These are phyloP conservation scores for Drosophila tsacasi DNA, from an alignment of 1,140 invertebrate species.

Conservation along the genomic window DNA sequence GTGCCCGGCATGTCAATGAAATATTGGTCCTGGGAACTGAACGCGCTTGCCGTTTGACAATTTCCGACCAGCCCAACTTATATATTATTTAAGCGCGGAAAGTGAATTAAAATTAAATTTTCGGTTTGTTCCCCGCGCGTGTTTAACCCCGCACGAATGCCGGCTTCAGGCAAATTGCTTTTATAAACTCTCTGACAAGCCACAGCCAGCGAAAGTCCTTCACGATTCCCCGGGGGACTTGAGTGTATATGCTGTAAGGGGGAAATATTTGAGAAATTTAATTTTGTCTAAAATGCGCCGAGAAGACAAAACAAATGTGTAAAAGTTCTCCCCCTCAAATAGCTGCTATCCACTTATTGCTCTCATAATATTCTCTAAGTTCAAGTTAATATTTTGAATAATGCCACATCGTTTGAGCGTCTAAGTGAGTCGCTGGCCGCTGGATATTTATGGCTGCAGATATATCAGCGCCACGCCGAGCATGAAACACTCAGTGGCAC, in stretches of 20 bases:
- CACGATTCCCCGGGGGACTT: conserved; percentile 27
- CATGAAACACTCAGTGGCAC: not conserved
- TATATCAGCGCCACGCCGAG: conserved; percentile 46
- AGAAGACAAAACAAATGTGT: conserved; percentile 38
- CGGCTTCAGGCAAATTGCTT: conserved; percentile 72
- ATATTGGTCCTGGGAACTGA: conserved; percentile 21
- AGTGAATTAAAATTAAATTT: conserved; percentile 77
- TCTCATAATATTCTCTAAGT: conserved; percentile 45
- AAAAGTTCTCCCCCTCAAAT: not conserved
- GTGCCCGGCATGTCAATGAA: conserved; percentile 64
- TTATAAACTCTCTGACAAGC: conserved; percentile 70
- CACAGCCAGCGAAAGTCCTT: conserved; percentile 37
- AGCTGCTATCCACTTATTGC: conserved; percentile 29
- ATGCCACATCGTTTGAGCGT: conserved; percentile 70
- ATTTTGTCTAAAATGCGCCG: conserved; percentile 53
- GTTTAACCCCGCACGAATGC: conserved; percentile 20
- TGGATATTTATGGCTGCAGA: conserved; percentile 61
- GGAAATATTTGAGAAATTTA: conserved; percentile 50
- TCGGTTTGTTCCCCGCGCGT: conserved; percentile 15
- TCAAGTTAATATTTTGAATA: conserved; percentile 79
- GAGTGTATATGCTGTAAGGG: conserved; percentile 19
- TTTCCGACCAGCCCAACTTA: conserved; percentile 51
- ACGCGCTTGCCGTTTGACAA: conserved; percentile 36
- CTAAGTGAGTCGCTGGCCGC: conserved; percentile 59
- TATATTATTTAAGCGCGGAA: conserved; percentile 67